These are phyloP conservation scores for Crocallis elinguaria DNA, from an alignment of 2,888 invertebrate species.

Conservation along the genomic window DNA sequence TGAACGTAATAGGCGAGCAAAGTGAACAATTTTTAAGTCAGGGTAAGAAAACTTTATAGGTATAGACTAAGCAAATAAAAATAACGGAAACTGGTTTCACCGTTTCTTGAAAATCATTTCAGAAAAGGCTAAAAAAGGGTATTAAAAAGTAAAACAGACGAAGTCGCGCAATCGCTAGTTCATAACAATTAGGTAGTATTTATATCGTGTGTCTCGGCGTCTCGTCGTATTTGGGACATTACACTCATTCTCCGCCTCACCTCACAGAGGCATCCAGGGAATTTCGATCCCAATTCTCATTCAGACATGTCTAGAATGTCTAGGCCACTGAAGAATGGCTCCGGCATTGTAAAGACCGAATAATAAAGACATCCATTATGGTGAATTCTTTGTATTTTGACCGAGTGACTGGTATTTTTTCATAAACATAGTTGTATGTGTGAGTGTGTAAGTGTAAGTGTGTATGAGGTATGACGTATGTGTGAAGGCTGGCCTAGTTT, in stretches of 20 bases:
- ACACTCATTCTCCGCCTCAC: not conserved
- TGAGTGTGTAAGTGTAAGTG: not conserved
- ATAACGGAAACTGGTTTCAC: no score
- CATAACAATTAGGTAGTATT: no score
- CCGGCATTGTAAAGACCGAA: not conserved
- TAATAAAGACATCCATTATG: not conserved
- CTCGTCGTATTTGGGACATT: not conserved
- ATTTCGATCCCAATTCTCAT: not conserved
- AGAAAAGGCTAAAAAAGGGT: no score
- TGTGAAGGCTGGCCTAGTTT: no score
- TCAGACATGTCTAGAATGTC: not conserved
- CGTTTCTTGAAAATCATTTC: no score
- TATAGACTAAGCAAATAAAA: no score
- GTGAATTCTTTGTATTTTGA: slow-evolving; percentile 4
- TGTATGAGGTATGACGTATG: no score
- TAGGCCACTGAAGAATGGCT: slow-evolving; percentile 1
- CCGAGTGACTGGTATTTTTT: slow-evolving; percentile 6
- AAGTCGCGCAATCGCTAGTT: no score
- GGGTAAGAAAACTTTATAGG: no score
- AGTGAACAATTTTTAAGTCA: no score
- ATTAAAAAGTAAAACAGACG: no score
- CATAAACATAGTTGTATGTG: not conserved
- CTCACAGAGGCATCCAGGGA: not conserved
- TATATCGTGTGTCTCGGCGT: not conserved
- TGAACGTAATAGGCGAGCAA: no score